Percentiles rank a stretch among this genome's conserved stretches.
Evolutionary conservation across 1,140 invertebrate genomes (phyloP).

Genomic region (Lepidurus packardi): DNA sequence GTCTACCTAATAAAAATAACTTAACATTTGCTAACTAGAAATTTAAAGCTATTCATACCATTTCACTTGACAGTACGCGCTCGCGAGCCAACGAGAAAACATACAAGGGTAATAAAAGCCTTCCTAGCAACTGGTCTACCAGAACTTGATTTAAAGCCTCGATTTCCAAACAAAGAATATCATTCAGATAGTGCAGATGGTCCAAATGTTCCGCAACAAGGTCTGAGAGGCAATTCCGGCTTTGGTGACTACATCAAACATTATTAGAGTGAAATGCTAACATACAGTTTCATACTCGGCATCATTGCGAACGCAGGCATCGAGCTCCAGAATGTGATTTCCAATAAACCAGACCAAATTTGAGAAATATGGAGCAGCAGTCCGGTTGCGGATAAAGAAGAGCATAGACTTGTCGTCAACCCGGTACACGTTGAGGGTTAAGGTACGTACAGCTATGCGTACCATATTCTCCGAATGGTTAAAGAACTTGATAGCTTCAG

Average conservation of each 20-base stretch:
- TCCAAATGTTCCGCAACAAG: constrained; percentile 96
- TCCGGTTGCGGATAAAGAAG: constrained; percentile 88
- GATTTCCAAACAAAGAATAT: constrained; percentile 89
- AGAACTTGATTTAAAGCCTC: constrained; percentile 88
- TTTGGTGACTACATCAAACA: constrained; percentile 67
- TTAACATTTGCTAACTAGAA: neutral
- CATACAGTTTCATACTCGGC: constrained; percentile 67
- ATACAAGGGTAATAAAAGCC: constrained; percentile 88
- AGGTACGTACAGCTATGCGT: constrained; percentile 91
- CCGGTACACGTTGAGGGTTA: constrained; percentile 94
- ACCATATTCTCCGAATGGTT: constrained; percentile 99
- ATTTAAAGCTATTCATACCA: neutral
- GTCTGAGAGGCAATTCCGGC: constrained; percentile 80
- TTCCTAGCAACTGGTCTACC: constrained; percentile 89
- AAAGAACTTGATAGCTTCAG: constrained; percentile 98
- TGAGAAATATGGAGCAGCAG: constrained; percentile 94
- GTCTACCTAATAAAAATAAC: neutral
- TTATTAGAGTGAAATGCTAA: constrained; percentile 27
- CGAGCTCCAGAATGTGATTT: constrained; percentile 93
- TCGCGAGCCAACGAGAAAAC: constrained; percentile 69
- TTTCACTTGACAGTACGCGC: neutral
- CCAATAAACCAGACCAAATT: constrained; percentile 99
- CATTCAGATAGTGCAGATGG: constrained; percentile 96
- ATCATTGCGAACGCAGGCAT: constrained; percentile 89
- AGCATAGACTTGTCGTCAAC: constrained; percentile 94